A percentile compares a stretch with the other conserved stretches of the same genome.
phyloP scores from a whole-genome alignment of 1,140 invertebrate species.

The Zaprionus kolodkinae region DNA sequence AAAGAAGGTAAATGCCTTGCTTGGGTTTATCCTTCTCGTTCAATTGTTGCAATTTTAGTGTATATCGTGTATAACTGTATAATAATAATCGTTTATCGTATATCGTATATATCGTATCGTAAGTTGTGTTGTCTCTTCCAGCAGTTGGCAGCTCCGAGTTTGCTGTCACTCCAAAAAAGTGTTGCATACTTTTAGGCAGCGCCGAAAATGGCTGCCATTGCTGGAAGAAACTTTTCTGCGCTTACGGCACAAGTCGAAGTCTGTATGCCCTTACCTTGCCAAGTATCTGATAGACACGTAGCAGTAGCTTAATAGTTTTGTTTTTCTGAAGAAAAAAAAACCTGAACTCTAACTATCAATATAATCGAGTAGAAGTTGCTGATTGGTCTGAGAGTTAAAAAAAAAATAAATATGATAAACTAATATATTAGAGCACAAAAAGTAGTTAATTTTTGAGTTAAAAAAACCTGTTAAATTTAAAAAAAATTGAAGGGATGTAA shows the following conservation, averaged over 20 bases:
- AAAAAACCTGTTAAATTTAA: not conserved
- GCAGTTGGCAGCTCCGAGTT: not conserved
- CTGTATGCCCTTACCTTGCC: not conserved
- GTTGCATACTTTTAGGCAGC: conserved; percentile 25
- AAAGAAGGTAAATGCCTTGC: conserved; percentile 81
- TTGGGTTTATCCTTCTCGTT: conserved; percentile 81
- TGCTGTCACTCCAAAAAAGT: too few species aligned
- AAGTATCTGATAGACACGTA: not conserved
- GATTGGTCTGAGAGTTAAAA: not conserved
- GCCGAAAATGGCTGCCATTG: not conserved
- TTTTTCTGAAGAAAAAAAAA: too few species aligned
- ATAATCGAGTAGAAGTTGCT: not conserved
- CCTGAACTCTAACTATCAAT: not conserved
- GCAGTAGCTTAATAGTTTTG: not conserved
- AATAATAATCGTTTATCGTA: conserved; percentile 22
- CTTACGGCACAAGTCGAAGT: conserved; percentile 1
- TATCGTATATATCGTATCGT: conserved; percentile 25
- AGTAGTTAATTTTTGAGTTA: not conserved
- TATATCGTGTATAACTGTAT: conserved; percentile 18
- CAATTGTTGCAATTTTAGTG: conserved; percentile 75
- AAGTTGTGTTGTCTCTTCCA: conserved; percentile 15
- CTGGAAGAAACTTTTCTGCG: conserved; percentile 1
- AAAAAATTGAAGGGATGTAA: too few species aligned
- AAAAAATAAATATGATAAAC: not conserved
- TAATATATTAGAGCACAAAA: not conserved